Conservation (phyloP, 53 echinoderm and acorn worm species). For the Holothuria leucospilota region DNA sequence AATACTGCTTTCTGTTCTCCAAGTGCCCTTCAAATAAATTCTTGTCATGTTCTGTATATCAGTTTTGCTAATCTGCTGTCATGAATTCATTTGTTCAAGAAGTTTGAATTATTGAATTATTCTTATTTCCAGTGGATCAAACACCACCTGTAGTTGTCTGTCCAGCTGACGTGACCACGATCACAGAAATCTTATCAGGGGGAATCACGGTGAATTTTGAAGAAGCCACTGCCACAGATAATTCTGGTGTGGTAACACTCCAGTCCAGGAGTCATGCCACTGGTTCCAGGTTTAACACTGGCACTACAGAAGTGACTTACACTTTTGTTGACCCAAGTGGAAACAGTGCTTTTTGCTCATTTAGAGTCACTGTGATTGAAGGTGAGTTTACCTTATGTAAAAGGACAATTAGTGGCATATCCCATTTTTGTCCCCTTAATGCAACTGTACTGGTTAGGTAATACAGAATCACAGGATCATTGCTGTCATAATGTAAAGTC, state of each 20-base stretch:
- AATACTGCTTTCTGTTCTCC: too few species aligned
- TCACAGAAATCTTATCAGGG: background rate
- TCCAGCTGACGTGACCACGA: conserved; percentile 1
- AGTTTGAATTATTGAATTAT: too few species aligned
- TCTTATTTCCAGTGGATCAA: background rate
- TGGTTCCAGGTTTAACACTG: conserved; percentile 32
- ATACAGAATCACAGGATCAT: too few species aligned
- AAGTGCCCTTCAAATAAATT: too few species aligned
- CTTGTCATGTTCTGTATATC: too few species aligned
- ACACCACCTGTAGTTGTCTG: conserved; percentile 61
- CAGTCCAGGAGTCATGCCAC: conserved; percentile 34
- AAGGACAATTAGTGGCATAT: too few species aligned
- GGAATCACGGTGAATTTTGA: conserved; percentile 34
- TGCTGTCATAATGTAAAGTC: too few species aligned
- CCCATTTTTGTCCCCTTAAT: too few species aligned
- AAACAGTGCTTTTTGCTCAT: conserved; percentile 34
- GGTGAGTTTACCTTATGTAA: background rate
- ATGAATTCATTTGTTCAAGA: too few species aligned
- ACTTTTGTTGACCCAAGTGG: conserved; percentile 53
- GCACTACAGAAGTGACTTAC: conserved; percentile 61
- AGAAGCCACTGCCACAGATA: conserved; percentile 63
- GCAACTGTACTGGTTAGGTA: too few species aligned
- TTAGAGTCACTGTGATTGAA: conserved; percentile 13
- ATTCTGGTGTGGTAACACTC: conserved; percentile 23
- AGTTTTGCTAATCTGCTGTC: too few species aligned